Percentiles rank a stretch among this genome's conserved stretches.
Conservation (phyloP, 2,113 vertebrate species). For the Prietella phreatophila region DNA sequence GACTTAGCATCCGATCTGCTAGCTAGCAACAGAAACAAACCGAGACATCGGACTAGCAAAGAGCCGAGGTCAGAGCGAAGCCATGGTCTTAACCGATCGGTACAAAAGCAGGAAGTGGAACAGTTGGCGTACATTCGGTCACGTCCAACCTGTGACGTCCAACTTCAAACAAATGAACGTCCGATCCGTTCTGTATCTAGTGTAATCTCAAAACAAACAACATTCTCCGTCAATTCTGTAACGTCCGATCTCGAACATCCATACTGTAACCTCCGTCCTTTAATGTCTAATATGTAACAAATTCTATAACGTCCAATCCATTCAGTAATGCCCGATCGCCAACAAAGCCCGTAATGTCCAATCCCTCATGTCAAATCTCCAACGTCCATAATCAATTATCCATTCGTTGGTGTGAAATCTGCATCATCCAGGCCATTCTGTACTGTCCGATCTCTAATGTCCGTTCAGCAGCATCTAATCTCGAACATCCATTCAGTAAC, state of each 20-base stretch:
- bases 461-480: too few species aligned
- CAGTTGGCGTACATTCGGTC: not conserved
- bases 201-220: not conserved
- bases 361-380: not conserved
- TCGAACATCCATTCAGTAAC: not conserved
- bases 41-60: not conserved
- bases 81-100: not conserved
- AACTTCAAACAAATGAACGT: not conserved
- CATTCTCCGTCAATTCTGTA: not conserved
- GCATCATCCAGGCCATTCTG: not conserved
- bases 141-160: not conserved
- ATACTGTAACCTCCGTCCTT: not conserved
- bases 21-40: too few species aligned
- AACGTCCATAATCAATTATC: not conserved
- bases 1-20: not conserved
- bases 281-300: not conserved
- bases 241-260: not conserved
- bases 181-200: not conserved
- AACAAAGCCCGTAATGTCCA: not conserved
- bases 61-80: not conserved
- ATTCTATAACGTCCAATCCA: not conserved
- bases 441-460: not conserved
- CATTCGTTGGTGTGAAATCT: not conserved
- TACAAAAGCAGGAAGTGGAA: not conserved
- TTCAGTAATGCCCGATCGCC: too few species aligned